Percentiles rank a stretch among this genome's conserved stretches.
Conservation (phyloP, 1,140 invertebrate genomes). For the Drosophila sp. region DNA sequence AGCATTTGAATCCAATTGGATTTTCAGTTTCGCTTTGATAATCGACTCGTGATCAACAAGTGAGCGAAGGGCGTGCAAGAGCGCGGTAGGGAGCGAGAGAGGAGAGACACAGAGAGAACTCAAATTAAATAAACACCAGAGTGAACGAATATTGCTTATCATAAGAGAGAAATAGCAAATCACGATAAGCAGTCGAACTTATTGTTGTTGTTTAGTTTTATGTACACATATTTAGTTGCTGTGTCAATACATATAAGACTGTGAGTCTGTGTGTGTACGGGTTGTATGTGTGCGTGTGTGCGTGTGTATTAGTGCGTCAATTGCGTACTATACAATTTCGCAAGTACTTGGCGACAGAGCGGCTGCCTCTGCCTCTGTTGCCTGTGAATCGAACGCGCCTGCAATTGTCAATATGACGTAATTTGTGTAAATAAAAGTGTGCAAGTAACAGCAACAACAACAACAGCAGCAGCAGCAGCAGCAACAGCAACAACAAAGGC, state of each 20-base stretch:
- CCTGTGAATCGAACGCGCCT: constrained; percentile 6
- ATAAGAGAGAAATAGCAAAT: constrained; percentile 36
- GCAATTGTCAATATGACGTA: constrained; percentile 74
- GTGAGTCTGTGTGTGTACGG: constrained; percentile 3
- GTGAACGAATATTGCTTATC: constrained; percentile 40
- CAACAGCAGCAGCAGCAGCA: not conserved
- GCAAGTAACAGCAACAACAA: constrained; percentile 23
- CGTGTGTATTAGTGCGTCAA: constrained; percentile 28
- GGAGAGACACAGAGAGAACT: not conserved
- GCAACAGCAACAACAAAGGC: constrained; percentile 22
- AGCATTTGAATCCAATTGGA: constrained; percentile 26
- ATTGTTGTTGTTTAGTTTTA: constrained; percentile 34
- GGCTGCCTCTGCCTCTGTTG: constrained; percentile 36
- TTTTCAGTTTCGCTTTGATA: constrained; percentile 50
- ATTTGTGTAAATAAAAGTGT: constrained; percentile 64
- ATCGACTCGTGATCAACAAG: constrained; percentile 44
- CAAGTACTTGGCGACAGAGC: constrained; percentile 64
- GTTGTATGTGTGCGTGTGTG: constrained; percentile 11
- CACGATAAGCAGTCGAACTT: constrained; percentile 33
- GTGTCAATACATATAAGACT: constrained; percentile 24
- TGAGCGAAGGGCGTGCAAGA: constrained; percentile 8
- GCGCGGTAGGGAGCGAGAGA: too few species aligned
- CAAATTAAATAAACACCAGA: not conserved
- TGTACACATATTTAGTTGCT: constrained; percentile 10
- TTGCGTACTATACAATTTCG: constrained; percentile 69